Evolutionary conservation across 2,888 invertebrate genomes (phyloP).

Genomic region (Cordilura impudica): DNA sequence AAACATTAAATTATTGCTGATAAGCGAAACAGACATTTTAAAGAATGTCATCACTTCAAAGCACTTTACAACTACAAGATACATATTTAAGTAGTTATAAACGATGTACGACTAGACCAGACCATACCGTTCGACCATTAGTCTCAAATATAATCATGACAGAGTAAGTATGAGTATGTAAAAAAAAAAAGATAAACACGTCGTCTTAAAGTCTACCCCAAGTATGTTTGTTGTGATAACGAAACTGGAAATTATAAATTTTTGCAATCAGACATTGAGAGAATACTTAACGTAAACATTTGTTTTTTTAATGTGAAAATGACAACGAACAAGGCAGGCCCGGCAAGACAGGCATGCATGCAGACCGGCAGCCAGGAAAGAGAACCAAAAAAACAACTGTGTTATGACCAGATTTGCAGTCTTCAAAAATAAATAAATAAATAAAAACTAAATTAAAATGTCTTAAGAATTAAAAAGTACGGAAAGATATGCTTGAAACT

Average conservation of each 20-base stretch:
- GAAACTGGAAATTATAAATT: not conserved
- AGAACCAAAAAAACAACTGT: not conserved
- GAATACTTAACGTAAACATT: not conserved
- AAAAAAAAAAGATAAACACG: not conserved
- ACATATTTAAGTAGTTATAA: not conserved
- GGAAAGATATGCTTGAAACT: slow-evolving; percentile 31
- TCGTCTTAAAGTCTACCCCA: slow-evolving; percentile 51
- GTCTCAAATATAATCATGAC: not conserved
- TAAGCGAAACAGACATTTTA: slow-evolving; percentile 36
- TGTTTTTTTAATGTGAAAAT: not conserved
- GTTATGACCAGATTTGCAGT: not conserved
- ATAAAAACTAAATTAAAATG: not conserved
- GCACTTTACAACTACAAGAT: slow-evolving; percentile 25
- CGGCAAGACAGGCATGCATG: not conserved
- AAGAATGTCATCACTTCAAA: slow-evolving; percentile 40
- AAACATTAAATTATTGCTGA: slow-evolving; percentile 38
- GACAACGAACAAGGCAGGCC: not conserved
- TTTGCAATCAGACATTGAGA: not conserved
- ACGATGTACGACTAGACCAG: not conserved
- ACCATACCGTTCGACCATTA: not conserved
- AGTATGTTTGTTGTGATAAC: not conserved
- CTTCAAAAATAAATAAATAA: not conserved
- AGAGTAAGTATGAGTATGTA: not conserved
- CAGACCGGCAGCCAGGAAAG: not conserved
- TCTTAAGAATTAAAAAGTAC: slow-evolving; percentile 4